Evolutionary conservation across 2,888 invertebrate species (phyloP), one percentile per base, ranked within the genome.

Genomic region (Drosophila tripunctata): DNA sequence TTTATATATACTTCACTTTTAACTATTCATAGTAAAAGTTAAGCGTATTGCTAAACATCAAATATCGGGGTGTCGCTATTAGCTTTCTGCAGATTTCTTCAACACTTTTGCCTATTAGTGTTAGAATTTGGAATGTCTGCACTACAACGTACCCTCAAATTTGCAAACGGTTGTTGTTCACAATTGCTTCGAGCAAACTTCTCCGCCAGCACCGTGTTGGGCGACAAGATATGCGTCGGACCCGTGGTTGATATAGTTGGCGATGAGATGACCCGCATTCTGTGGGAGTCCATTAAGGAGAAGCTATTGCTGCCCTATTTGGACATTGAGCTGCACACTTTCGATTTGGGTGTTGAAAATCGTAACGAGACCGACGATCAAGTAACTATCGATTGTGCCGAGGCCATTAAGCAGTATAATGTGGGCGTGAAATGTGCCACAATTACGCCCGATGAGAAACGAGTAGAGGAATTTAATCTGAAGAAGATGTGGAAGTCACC

Each of bases 341-440:
- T 94, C 91, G 99, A 99, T 92, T 93, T 99, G 88, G 97, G 99
- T 45, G 97, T 99, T 81, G 97, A 99, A 92, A 94, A 98, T 91
- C 94, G 99, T 65, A 99, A 99, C 90, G 94, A 94, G 80, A 99
- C 99, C 47, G 93, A 96, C 63, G 99, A 99, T 90, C 95, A 98
- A 92, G 98, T 99, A 2, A 99, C 99, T 0, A 93, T 98, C 71
- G 99, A 99, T 79, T 98, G 98, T 91, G 99, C 99, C 6, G 95
- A 98, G 91, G 99, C 99, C 10, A 94, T 99, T 56, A 96, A 97
- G 91, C 97, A 97, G 90, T 99, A 98, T 93, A 98, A 98, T 92
- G 99, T 99, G 47, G 99, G 99, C 35, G 97, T 99, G 76, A 99
- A 99, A 92, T 99, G 99, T 92, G 99, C 99, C 19, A 97, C 99